Base-by-base conservation (phyloP, 1,140 invertebrate genomes). In the Ceratosolen fusciceps region DNA sequence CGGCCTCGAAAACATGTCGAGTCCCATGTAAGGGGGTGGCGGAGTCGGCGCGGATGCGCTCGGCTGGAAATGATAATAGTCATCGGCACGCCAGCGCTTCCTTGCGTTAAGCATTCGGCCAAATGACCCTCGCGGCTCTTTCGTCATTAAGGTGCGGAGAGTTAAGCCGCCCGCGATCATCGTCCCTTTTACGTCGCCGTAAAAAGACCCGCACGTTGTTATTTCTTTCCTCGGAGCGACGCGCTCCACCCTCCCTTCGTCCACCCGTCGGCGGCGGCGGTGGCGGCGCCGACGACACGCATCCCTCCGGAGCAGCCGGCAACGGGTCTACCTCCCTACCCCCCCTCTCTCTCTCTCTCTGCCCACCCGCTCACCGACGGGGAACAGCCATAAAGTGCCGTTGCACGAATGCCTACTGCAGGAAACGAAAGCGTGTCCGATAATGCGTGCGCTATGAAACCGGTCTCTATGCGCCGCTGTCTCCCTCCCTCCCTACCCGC, bases 91-190 rank as follows among this genome's bases (percentile, higher is more conserved):
- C 58, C 29, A 4, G 29, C 9, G 2, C 58, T 12, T 16, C 14
- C 26, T 34, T 34, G 21, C 24, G 43, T 67, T 24, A 43, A 43
- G 37, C 37, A 39, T 67, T 24, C 24, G 10, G 29, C 21, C 14
- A 26, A 29, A 67, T 24, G 65, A 67, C 37, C 65, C 65, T 24
- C 65, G 37, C 37, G 37, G n/a, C 65, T 67, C 24, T 67, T 67
- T 67, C 65, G 21, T 43, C 65, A 43, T 67, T 67, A 67, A 67
- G 43, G 8, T 21, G 4, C 19, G 65, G 19, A 9, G n/a, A n/a
- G n/a, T n/a, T 26, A 16, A 31, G 60, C 60, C 29, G 60, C 31
- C 24, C 60, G 16, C 60, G 26, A 31, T 62, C 60, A 21, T 37
- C 29, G 4, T 37, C 29, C 19, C 60, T 31, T 62, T 34, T 67